phyloP scores from a whole-genome alignment of 2,888 invertebrate genomes.

The Agrotis puta region DNA sequence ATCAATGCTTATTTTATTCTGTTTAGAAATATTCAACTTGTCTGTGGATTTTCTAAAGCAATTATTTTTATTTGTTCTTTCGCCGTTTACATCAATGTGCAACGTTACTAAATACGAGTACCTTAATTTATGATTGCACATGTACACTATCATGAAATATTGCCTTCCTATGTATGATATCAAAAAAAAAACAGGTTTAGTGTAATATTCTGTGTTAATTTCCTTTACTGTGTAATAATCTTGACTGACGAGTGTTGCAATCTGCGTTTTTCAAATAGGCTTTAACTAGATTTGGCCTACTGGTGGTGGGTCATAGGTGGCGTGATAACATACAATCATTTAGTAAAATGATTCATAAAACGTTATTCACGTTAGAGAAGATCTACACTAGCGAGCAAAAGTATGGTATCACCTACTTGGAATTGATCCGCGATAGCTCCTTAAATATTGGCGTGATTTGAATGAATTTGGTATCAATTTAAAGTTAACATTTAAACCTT shows the following conservation, averaged over 20 bases:
- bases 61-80: neutral
- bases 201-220: conserved; percentile 2
- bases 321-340: no score
- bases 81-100: neutral
- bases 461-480: no score
- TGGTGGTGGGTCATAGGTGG: neutral
- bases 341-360: neutral
- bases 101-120: conserved; percentile 1
- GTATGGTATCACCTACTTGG: no score
- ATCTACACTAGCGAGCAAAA: neutral
- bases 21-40: neutral
- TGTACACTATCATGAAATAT: neutral
- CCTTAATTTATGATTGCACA: conserved; percentile 4
- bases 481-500: no score
- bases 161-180: conserved; percentile 14
- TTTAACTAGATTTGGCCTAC: neutral
- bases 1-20: no score
- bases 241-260: conserved; percentile 6
- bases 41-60: neutral
- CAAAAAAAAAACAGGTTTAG: conserved; percentile 1
- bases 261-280: neutral
- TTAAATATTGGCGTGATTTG: no score
- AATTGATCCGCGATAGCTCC: no score
- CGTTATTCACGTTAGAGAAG: neutral
- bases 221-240: conserved; percentile 2